Evolutionary conservation across 2,113 vertebrate genomes (phyloP).

Genomic region (Arenaria interpres): DNA sequence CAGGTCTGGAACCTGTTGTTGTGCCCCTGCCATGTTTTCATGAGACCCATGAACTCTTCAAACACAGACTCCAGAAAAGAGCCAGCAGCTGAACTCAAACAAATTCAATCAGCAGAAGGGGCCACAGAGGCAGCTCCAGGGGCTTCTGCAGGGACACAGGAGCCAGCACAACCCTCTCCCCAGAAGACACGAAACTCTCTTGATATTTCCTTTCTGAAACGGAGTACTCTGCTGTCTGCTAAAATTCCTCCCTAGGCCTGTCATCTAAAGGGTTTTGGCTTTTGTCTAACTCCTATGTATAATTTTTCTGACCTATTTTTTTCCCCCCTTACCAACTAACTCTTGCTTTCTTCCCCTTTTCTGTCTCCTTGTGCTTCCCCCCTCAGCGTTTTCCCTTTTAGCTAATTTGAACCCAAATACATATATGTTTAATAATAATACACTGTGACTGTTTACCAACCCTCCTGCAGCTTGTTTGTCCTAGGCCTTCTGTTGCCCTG

Average conservation of each 20-base stretch:
- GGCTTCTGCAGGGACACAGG: not conserved
- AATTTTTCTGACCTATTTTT: not conserved
- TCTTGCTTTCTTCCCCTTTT: not conserved
- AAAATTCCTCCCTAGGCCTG: not conserved
- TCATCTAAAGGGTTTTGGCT: not conserved
- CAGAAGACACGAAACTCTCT: not conserved
- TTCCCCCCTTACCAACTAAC: not conserved
- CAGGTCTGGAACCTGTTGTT: not conserved
- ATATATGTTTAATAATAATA: not conserved
- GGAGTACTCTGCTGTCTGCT: fast-evolving
- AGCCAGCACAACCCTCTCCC: not conserved
- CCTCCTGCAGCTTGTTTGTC: not conserved
- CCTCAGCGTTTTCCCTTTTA: not conserved
- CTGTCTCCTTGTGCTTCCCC: not conserved
- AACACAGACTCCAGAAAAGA: fast-evolving
- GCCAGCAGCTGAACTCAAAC: not conserved
- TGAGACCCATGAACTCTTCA: fast-evolving
- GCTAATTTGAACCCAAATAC: not conserved
- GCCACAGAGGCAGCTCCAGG: not conserved
- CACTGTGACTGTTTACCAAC: not conserved
- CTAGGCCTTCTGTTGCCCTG: not conserved
- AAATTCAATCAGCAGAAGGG: not conserved
- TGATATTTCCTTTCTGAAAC: not conserved
- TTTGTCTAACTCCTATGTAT: fast-evolving
- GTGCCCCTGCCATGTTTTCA: fast-evolving